Conservation (phyloP, 2,888 invertebrate species). For the Metalampra italica region DNA sequence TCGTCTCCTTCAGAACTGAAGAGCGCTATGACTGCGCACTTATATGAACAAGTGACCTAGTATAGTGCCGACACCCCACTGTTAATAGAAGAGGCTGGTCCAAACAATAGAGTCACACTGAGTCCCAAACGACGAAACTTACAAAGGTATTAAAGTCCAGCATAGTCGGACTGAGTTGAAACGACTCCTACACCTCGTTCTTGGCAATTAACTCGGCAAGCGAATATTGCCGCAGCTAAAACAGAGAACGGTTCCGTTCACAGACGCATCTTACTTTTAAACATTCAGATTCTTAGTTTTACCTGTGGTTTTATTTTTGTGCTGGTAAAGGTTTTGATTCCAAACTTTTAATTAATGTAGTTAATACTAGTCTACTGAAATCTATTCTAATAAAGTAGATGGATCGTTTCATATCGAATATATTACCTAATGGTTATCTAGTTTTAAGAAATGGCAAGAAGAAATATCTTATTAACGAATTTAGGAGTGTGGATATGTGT, state of each 20-base stretch:
- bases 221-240: conserved; percentile 73
- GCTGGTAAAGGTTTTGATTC: not conserved
- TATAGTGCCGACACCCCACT: conserved; percentile 8
- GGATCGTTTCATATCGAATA: not conserved
- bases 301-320: not conserved
- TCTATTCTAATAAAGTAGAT: no score
- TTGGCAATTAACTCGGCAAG: conserved; percentile 69
- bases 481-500: no score
- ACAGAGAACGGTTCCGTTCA: conserved; percentile 57
- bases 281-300: not conserved
- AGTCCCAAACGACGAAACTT: conserved; percentile 47
- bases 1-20: no score
- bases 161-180: conserved; percentile 32
- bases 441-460: no score
- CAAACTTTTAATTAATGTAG: no score
- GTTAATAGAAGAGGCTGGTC: conserved; percentile 48
- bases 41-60: no score
- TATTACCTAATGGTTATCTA: not conserved
- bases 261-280: conserved; percentile 2
- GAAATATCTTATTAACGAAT: no score
- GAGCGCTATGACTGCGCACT: no score
- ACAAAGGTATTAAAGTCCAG: conserved; percentile 56
- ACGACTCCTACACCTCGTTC: conserved; percentile 62
- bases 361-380: no score
- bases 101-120: conserved; percentile 44